Percentiles rank a stretch among this genome's conserved stretches.
phyloP scores from a whole-genome alignment of 2,797 vertebrate genomes.

The Tragopan temminckii region DNA sequence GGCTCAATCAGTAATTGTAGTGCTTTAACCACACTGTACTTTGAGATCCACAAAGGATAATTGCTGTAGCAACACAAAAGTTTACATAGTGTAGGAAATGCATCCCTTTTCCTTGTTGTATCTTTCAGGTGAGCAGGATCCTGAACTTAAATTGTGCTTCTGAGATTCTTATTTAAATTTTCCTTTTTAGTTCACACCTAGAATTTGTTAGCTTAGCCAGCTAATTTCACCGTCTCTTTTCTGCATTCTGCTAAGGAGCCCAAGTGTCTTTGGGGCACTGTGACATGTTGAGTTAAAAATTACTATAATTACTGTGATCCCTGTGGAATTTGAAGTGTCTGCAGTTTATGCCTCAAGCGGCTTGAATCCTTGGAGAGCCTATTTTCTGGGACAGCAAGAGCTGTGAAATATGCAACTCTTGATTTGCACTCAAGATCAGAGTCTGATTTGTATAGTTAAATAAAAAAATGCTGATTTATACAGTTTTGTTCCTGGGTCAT shows the following conservation, averaged over 20 bases:
- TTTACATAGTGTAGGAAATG: neutral
- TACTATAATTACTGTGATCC: conserved; percentile 57
- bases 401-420: conserved; percentile 16
- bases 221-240: conserved; percentile 43
- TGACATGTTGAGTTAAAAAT: conserved; percentile 65
- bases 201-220: conserved; percentile 1
- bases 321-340: conserved; percentile 49
- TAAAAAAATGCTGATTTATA: conserved; percentile 77
- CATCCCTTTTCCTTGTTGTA: neutral
- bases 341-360: conserved; percentile 50
- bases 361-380: conserved; percentile 27
- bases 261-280: conserved; percentile 39
- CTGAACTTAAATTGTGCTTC: neutral
- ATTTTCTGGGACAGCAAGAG: conserved; percentile 42
- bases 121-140: neutral
- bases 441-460: conserved; percentile 72
- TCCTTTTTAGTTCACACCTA: neutral
- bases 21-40: neutral
- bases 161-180: neutral
- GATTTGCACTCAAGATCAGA: conserved; percentile 24
- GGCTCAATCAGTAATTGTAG: neutral
- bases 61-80: neutral
- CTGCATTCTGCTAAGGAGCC: conserved; percentile 4
- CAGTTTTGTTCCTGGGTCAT: conserved; percentile 67
- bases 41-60: conserved; percentile 3